A percentile compares a stretch with the other conserved stretches of the same genome.
Conservation (phyloP, 2,113 vertebrate genomes). For the Lepisosteus osseus region DNA sequence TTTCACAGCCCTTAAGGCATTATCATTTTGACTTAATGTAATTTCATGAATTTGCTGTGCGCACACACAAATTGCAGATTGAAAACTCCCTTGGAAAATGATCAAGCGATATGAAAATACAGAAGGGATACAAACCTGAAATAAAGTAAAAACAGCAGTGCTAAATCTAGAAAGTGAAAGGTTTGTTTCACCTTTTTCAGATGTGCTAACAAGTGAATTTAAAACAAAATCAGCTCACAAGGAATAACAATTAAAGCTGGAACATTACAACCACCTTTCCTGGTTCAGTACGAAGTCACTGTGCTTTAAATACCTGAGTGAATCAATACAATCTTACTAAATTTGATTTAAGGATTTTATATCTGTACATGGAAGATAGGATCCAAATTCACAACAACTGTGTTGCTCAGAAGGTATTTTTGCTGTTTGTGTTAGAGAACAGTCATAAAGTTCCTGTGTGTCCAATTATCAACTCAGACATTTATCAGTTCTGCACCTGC, state of each 20-base stretch:
- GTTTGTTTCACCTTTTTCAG: neutral
- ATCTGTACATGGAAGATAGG: constrained; percentile 11
- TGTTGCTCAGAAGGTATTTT: no score
- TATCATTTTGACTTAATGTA: constrained; percentile 25
- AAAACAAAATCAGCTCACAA: no score
- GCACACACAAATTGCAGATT: constrained; percentile 6
- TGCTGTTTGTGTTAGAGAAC: no score
- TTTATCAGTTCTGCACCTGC: no score
- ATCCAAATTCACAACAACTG: neutral
- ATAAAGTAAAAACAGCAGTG: neutral
- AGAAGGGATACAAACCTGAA: neutral
- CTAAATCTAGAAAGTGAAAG: neutral
- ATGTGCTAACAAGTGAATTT: no score
- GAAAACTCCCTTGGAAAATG: constrained; percentile 8
- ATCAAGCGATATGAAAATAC: neutral
- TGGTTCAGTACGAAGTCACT: no score
- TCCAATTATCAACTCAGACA: no score
- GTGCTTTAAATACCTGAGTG: no score
- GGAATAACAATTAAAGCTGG: no score
- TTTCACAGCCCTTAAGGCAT: constrained; percentile 22
- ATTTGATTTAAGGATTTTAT: constrained; percentile 13
- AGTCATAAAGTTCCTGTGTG: no score
- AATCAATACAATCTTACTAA: constrained; percentile 4
- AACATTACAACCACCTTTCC: no score
- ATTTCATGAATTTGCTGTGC: constrained; percentile 15